phyloP scores from a whole-genome alignment of 1,140 invertebrate genomes.

The Lucilia cuprina region DNA sequence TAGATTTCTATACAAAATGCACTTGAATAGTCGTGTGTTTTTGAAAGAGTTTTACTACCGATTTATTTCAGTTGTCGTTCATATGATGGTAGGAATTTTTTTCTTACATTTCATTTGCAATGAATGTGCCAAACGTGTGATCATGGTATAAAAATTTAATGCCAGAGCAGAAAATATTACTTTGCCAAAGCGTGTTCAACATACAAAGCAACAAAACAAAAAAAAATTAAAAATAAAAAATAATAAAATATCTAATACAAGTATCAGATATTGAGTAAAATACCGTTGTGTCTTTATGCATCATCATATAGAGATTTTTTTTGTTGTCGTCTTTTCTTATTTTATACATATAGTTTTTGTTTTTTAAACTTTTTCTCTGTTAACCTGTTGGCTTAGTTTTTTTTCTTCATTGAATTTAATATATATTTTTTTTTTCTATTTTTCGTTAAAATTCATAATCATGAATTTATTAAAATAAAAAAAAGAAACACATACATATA shows the following conservation, averaged over 20 bases:
- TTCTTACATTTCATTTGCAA: background rate
- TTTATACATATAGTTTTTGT: background rate
- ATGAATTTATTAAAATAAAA: background rate
- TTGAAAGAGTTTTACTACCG: too few relatives aligned
- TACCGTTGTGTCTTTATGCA: conserved; percentile 28
- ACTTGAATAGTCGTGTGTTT: too few relatives aligned
- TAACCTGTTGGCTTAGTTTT: conserved; percentile 35
- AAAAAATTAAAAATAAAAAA: background rate
- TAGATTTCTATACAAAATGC: too few relatives aligned
- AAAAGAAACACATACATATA: too few relatives aligned
- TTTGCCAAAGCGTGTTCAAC: background rate
- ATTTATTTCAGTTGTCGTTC: too few relatives aligned
- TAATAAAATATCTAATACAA: background rate
- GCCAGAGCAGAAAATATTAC: background rate
- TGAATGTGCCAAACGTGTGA: background rate
- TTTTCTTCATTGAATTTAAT: conserved; percentile 22
- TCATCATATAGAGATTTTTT: conserved; percentile 14
- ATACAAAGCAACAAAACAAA: background rate
- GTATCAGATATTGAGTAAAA: background rate
- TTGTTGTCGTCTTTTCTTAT: background rate
- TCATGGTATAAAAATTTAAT: background rate
- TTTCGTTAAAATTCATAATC: conserved; percentile 17
- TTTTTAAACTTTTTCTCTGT: conserved; percentile 30
- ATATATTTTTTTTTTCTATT: conserved; percentile 3
- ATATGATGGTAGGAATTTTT: too few relatives aligned